phyloP scores from a whole-genome alignment of 1,140 invertebrate genomes.

The Galleria mellonella region DNA sequence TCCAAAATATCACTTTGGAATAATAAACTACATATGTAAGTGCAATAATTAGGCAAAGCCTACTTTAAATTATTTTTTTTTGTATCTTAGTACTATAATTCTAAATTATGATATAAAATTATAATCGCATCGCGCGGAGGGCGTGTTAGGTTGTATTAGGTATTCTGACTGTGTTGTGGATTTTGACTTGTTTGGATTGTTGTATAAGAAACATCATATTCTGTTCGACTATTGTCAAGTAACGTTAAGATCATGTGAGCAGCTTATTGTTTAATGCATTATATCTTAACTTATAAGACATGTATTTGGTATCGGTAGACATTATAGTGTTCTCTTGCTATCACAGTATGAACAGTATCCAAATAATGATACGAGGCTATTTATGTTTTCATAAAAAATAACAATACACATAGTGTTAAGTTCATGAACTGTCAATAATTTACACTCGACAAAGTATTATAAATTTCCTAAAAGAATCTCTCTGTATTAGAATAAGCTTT shows the following conservation, averaged over 20 bases:
- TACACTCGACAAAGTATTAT: conserved; percentile 57
- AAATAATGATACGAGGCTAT: conserved; percentile 50
- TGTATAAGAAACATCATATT: conserved; percentile 16
- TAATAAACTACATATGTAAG: conserved; percentile 50
- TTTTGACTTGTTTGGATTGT: conserved; percentile 1
- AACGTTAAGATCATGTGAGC: conserved; percentile 13
- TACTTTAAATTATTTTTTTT: conserved; percentile 53
- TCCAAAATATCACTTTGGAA: conserved; percentile 31
- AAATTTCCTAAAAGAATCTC: conserved; percentile 58
- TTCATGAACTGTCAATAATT: conserved; percentile 28
- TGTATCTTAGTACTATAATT: conserved; percentile 63
- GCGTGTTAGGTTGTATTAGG: conserved; percentile 30
- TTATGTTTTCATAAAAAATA: conserved; percentile 17
- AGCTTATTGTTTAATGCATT: conserved; percentile 16
- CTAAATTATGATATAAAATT: conserved; percentile 43
- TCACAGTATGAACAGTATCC: conserved; percentile 16
- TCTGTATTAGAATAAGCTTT: conserved; percentile 67
- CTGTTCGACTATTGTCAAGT: conserved; percentile 20
- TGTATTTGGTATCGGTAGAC: conserved; percentile 6
- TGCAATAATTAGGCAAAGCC: conserved; percentile 72
- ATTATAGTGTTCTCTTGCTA: conserved; percentile 3
- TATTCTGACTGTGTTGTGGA: not conserved
- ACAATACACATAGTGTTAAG: conserved; percentile 35
- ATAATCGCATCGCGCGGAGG: conserved; percentile 12
- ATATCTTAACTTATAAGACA: not conserved